Percentiles rank a stretch among this genome's conserved stretches.
Evolutionary conservation across 2,797 vertebrate species (phyloP).

Genomic region (Spea hammondii): DNA sequence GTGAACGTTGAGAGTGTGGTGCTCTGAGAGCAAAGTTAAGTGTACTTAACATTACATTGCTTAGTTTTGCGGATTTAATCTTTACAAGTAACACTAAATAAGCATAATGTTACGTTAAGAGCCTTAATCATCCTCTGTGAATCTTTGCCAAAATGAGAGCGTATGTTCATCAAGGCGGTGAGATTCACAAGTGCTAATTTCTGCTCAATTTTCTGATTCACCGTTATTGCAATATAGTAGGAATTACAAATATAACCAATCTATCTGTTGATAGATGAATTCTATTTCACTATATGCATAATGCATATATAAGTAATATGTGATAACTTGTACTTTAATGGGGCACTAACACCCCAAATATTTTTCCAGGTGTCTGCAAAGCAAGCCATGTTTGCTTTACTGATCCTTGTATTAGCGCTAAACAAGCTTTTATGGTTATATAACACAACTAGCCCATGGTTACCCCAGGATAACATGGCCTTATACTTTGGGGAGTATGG

Average conservation of each 20-base stretch:
- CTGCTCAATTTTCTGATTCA: not conserved
- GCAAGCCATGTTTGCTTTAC: too few relatives aligned
- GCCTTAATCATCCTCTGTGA: not conserved
- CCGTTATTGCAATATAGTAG: not conserved
- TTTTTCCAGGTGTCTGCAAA: too few relatives aligned
- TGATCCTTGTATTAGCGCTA: too few relatives aligned
- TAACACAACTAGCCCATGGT: too few relatives aligned
- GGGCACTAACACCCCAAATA: too few relatives aligned
- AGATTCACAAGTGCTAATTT: not conserved
- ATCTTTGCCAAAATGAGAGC: slow-evolving; percentile 1
- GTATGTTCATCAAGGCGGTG: not conserved
- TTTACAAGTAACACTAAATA: not conserved
- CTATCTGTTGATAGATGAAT: too few relatives aligned
- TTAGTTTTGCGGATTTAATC: not conserved
- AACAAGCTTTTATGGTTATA: too few relatives aligned
- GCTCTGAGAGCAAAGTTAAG: not conserved
- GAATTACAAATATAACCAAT: not conserved
- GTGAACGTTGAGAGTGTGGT: not conserved
- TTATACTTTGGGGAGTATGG: too few relatives aligned
- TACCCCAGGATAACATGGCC: too few relatives aligned
- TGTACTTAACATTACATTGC: not conserved
- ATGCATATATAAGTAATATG: too few relatives aligned
- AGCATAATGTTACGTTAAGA: slow-evolving; percentile 4
- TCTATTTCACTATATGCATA: not conserved
- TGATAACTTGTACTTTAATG: too few relatives aligned